phyloP scores from a whole-genome alignment of 2,888 invertebrate species.

The Ethmia dodecea region DNA sequence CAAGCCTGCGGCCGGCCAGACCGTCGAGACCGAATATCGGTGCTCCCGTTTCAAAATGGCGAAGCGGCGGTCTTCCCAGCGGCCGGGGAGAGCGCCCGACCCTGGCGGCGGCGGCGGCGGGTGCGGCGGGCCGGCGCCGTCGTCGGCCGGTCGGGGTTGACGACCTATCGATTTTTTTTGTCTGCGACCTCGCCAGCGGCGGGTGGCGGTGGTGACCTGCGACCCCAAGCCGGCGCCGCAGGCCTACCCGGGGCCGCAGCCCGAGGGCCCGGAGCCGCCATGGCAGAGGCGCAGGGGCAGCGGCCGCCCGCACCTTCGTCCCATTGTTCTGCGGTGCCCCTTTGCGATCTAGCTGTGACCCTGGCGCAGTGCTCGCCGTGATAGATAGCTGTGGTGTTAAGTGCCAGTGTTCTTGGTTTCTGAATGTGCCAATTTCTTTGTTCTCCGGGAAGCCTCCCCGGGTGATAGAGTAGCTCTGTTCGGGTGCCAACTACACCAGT shows the following conservation, averaged over 20 bases:
- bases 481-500: constrained; percentile 5
- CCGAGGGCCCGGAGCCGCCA: constrained; percentile 2
- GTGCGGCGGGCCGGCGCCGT: constrained; percentile 47
- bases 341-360: neutral
- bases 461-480: constrained; percentile 6
- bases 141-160: constrained; percentile 65
- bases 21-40: constrained; percentile 74
- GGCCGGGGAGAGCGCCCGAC: constrained; percentile 16
- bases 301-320: constrained; percentile 19
- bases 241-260: constrained; percentile 20
- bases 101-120: constrained; percentile 24
- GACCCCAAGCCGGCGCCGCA: constrained; percentile 22
- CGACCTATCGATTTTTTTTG: constrained; percentile 77
- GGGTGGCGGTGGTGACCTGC: constrained; percentile 43
- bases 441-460: constrained; percentile 7
- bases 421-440: constrained; percentile 3
- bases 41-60: constrained; percentile 78
- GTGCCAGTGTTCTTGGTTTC: no score
- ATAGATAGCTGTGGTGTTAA: neutral
- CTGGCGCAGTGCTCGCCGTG: neutral
- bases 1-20: constrained; percentile 43
- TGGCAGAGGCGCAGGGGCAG: constrained; percentile 21
- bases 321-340: neutral
- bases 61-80: constrained; percentile 46
- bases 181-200: constrained; percentile 67